phyloP scores from a whole-genome alignment of 2,888 invertebrate genomes.

The Lasiommata megera region DNA sequence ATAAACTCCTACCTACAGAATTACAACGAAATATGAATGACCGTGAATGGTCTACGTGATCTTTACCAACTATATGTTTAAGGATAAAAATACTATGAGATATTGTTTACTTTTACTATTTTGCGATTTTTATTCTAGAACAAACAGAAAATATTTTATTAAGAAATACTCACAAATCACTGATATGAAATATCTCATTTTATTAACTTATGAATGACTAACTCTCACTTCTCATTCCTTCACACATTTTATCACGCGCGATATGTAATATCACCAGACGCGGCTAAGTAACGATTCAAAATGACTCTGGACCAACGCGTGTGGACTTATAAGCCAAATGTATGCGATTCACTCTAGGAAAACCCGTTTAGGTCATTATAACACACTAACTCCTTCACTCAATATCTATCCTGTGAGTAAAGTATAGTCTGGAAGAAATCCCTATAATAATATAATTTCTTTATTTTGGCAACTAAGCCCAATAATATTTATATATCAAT shows the following conservation, averaged over 20 bases:
- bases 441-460: too few relatives aligned
- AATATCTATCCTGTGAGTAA: background rate
- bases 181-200: background rate
- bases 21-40: background rate
- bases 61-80: background rate
- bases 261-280: constrained; percentile 7
- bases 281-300: constrained; percentile 7
- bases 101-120: background rate
- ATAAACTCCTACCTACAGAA: background rate
- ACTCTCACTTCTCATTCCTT: background rate
- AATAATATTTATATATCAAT: too few relatives aligned
- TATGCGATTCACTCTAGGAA: constrained; percentile 24
- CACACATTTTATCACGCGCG: background rate
- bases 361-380: constrained; percentile 24
- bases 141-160: background rate
- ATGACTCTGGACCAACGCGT: constrained; percentile 18
- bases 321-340: constrained; percentile 20
- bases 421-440: too few relatives aligned
- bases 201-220: background rate
- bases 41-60: background rate
- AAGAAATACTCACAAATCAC: constrained; percentile 7
- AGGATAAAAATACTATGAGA: background rate
- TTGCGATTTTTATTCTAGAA: background rate
- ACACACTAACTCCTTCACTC: background rate
- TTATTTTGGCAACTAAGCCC: too few relatives aligned